These are phyloP conservation scores for Florisuga fusca DNA, from an alignment of 2,797 vertebrate species.

Conservation along the genomic window DNA sequence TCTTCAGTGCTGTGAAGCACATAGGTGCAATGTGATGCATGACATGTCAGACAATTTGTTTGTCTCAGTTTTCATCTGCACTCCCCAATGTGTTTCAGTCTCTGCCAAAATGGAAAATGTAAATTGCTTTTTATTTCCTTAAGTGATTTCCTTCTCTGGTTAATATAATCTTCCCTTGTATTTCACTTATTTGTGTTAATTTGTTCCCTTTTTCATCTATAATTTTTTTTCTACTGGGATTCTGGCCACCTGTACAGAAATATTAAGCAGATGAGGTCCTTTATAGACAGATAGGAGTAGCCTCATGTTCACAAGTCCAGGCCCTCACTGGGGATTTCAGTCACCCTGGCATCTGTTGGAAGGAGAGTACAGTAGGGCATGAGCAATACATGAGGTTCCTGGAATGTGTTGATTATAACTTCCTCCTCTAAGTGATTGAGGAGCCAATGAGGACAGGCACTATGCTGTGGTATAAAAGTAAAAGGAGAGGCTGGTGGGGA, in stretches of 20 bases:
- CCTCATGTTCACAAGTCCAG: no score
- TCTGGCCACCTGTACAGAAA: background rate
- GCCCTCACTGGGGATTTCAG: no score
- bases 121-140: conserved; percentile 22
- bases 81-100: background rate
- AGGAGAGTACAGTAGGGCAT: no score
- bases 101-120: background rate
- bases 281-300: no score
- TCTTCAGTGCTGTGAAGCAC: background rate
- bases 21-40: rapidly evolving
- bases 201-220: background rate
- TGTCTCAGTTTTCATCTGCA: background rate
- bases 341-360: no score
- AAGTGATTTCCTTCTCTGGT: background rate
- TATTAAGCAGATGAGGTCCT: no score
- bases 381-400: no score
- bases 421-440: no score
- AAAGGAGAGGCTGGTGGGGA: no score
- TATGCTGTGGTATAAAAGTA: no score
- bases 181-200: conserved; percentile 2
- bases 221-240: background rate
- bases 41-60: background rate
- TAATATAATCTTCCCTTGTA: background rate
- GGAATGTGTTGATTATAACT: no score
- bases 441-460: no score